These are phyloP conservation scores for Gallirallus australis DNA, from an alignment of 2,797 vertebrate species.

Conservation along the genomic window DNA sequence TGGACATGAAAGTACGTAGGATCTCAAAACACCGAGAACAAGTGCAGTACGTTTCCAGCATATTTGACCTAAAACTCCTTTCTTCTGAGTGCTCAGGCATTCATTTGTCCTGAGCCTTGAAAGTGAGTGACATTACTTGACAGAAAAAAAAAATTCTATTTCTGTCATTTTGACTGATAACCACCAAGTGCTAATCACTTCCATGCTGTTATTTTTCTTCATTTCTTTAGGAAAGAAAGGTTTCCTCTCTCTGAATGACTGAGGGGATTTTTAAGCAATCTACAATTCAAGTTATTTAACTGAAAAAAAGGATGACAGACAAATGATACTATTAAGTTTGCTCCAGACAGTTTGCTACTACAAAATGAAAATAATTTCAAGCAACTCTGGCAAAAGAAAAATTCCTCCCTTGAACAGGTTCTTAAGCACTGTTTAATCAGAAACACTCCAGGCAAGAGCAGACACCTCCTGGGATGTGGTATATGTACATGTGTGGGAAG, in stretches of 20 bases:
- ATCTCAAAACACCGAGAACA: background rate
- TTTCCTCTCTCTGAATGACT: background rate
- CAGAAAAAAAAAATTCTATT: background rate
- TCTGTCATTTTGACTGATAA: constrained; percentile 30
- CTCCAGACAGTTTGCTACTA: background rate
- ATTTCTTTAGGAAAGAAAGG: constrained; percentile 2
- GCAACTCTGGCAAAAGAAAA: background rate
- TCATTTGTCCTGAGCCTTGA: background rate
- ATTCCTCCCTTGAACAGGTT: background rate
- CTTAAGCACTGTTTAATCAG: background rate
- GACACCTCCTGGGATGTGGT: background rate
- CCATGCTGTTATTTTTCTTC: constrained; percentile 10
- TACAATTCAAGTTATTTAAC: background rate
- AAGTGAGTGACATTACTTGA: background rate
- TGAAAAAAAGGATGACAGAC: background rate
- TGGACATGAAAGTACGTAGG: background rate
- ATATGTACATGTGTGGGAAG: background rate
- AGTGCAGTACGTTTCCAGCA: background rate
- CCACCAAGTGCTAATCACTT: background rate
- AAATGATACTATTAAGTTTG: constrained; percentile 8
- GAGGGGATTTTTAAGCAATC: background rate
- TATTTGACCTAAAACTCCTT: background rate
- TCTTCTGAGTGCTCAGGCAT: background rate
- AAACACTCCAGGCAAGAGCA: constrained; percentile 1
- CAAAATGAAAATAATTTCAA: constrained; percentile 25